Percentiles rank a stretch among this genome's conserved stretches.
phyloP scores from a whole-genome alignment of 1,140 invertebrate genomes.

The Drosophila carrolli region DNA sequence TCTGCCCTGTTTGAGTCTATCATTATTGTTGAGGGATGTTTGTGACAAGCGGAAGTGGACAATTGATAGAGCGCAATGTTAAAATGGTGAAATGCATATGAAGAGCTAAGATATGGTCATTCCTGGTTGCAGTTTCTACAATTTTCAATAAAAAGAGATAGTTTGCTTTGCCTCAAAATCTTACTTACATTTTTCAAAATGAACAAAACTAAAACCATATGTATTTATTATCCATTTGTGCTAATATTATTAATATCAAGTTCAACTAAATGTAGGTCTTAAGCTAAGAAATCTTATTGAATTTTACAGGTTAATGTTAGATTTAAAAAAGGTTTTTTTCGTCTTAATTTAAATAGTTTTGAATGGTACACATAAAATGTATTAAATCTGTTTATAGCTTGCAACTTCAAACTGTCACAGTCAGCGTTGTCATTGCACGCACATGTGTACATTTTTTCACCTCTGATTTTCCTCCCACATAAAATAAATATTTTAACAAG shows the following conservation, averaged over 20 bases:
- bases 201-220: no score
- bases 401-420: conserved; percentile 20
- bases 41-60: conserved; percentile 21
- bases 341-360: no score
- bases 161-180: no score
- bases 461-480: conserved; percentile 31
- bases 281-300: no score
- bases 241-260: no score
- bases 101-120: conserved; percentile 2
- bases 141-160: neutral
- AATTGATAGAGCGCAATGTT: conserved; percentile 14
- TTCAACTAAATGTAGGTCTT: no score
- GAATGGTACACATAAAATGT: neutral
- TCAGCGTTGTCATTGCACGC: conserved; percentile 39
- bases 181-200: no score
- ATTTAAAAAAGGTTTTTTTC: no score
- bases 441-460: conserved; percentile 23
- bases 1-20: neutral
- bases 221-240: no score
- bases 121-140: neutral
- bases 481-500: conserved; percentile 81
- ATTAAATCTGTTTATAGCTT: conserved; percentile 1
- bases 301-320: no score
- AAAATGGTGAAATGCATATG: conserved; percentile 8
- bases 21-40: conserved; percentile 11